Conservation (phyloP, 2,888 invertebrate species). For the Cerceris ruficornis region DNA sequence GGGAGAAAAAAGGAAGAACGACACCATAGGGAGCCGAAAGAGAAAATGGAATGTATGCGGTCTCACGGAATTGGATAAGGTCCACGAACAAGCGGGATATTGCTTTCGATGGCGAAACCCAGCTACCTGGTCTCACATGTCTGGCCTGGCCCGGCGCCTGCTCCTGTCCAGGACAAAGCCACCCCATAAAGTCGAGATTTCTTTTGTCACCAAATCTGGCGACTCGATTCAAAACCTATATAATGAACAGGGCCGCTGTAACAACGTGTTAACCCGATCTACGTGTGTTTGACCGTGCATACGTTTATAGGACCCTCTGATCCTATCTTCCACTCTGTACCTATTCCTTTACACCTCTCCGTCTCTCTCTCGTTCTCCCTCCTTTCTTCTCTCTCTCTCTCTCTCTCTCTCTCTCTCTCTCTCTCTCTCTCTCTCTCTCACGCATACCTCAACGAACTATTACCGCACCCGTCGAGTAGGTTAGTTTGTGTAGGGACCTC, state of each 20-base stretch:
- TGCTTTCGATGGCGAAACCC: conserved; percentile 40
- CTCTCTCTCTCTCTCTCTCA: too few species aligned
- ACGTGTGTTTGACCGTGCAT: background rate
- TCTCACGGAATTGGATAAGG: conserved; percentile 45
- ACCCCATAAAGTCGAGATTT: conserved; percentile 49
- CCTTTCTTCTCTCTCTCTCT: too few species aligned
- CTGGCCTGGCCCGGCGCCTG: conserved; percentile 2
- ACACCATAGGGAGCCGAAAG: background rate
- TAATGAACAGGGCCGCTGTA: conserved; percentile 40
- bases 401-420: too few species aligned
- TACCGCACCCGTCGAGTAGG: conserved; percentile 25
- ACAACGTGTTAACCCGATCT: conserved; percentile 22
- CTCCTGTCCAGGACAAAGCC: conserved; percentile 31
- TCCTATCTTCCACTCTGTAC: too few species aligned
- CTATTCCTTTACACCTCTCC: too few species aligned
- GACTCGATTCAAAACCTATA: conserved; percentile 36
- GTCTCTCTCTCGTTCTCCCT: too few species aligned
- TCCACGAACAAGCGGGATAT: conserved; percentile 35
- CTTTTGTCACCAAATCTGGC: conserved; percentile 40
- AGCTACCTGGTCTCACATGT: background rate
- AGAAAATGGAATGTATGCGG: conserved; percentile 5
- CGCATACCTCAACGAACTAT: background rate
- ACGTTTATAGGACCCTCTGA: background rate
- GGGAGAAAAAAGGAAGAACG: background rate
- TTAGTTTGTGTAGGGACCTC: conserved; percentile 5